Evolutionary conservation across 2,113 vertebrate genomes (phyloP).

Genomic region (Zonotrichia leucophrys): DNA sequence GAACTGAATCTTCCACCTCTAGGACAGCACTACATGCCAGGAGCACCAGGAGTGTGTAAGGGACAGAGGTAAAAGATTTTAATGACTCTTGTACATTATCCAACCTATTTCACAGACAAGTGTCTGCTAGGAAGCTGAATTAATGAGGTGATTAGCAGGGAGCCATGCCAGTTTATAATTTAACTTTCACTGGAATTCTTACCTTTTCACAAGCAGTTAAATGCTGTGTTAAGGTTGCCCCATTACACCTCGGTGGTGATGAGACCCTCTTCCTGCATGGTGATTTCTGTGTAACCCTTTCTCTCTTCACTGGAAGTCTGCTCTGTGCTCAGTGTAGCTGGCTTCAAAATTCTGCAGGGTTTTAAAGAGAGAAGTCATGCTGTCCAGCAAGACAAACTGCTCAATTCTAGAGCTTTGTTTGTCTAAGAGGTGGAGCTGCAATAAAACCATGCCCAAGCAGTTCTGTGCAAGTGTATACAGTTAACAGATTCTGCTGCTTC

Average conservation of each 20-base stretch:
- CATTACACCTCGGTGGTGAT: rapidly evolving
- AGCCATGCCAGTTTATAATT: not conserved
- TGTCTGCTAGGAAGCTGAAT: not conserved
- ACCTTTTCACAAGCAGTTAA: not conserved
- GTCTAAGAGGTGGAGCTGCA: not conserved
- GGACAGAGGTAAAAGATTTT: not conserved
- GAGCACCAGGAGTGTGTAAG: not conserved
- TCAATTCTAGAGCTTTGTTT: not conserved
- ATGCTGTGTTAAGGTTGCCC: not conserved
- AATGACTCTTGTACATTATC: not conserved
- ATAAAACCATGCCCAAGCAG: not conserved
- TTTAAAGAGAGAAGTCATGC: not conserved
- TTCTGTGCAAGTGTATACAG: not conserved
- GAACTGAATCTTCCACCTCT: not conserved
- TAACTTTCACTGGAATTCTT: not conserved
- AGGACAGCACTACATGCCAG: not conserved
- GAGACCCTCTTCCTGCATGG: not conserved
- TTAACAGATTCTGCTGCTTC: not conserved
- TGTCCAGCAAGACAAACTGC: not conserved
- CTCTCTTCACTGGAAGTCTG: not conserved
- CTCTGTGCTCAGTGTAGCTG: not conserved
- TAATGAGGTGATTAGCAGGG: not conserved
- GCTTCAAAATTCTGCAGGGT: not conserved
- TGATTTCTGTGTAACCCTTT: not conserved
- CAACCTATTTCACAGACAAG: not conserved